Conservation (phyloP, 2,888 invertebrate species). For the Meloe dianella region DNA sequence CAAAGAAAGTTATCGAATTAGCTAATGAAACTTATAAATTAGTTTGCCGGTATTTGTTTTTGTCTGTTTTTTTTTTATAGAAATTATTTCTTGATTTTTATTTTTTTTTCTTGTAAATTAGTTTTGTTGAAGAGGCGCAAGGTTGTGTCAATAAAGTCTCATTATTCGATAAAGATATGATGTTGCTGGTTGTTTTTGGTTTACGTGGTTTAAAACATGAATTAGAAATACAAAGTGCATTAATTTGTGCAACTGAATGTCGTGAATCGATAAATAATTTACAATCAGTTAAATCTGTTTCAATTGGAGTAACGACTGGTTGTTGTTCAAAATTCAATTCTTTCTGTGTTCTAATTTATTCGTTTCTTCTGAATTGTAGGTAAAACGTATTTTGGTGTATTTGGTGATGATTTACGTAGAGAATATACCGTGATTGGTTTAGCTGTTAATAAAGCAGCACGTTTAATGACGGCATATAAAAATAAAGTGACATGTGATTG, state of each 20-base stretch:
- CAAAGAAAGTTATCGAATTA: slow-evolving; percentile 48
- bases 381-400: slow-evolving; percentile 75
- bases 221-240: slow-evolving; percentile 70
- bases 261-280: slow-evolving; percentile 60
- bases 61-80: neutral
- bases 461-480: slow-evolving; percentile 68
- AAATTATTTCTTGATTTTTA: neutral
- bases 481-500: slow-evolving; percentile 69
- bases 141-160: slow-evolving; percentile 73
- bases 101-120: too few relatives aligned
- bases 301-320: slow-evolving; percentile 74
- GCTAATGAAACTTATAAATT: too few relatives aligned
- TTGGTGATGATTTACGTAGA: slow-evolving; percentile 72
- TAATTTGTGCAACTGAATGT: slow-evolving; percentile 68
- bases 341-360: too few relatives aligned
- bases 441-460: slow-evolving; percentile 75
- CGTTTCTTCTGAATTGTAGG: slow-evolving; percentile 57
- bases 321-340: too few relatives aligned
- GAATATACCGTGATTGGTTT: slow-evolving; percentile 79
- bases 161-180: slow-evolving; percentile 75
- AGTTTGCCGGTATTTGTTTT: too few relatives aligned
- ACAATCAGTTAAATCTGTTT: slow-evolving; percentile 62
- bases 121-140: slow-evolving; percentile 50
- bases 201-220: slow-evolving; percentile 75
- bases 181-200: slow-evolving; percentile 75